A percentile compares a stretch with the other conserved stretches of the same genome.
Evolutionary conservation across 2,888 invertebrate species (phyloP).

Genomic region (Venusia cambrica): DNA sequence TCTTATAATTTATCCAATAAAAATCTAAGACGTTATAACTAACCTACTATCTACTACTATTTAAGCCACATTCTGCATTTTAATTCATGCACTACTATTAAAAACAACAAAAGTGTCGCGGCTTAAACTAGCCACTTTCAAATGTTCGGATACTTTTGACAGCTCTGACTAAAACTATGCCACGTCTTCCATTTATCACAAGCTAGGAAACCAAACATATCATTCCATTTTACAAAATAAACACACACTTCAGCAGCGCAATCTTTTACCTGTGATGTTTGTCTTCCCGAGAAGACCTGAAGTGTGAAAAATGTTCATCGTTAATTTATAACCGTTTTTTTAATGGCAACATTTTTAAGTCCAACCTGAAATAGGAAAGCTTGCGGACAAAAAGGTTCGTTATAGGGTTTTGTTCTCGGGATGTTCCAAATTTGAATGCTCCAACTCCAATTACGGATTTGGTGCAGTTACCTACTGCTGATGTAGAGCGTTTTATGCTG

Average conservation of each 20-base stretch:
- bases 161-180: conserved; percentile 7
- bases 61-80: too few relatives aligned
- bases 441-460: conserved; percentile 55
- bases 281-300: conserved; percentile 83
- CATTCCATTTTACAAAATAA: conserved; percentile 59
- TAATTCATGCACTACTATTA: too few relatives aligned
- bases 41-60: too few relatives aligned
- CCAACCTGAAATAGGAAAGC: conserved; percentile 79
- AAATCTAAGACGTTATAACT: too few relatives aligned
- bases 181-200: conserved; percentile 28
- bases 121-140: too few relatives aligned
- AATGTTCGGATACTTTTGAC: too few relatives aligned
- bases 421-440: conserved; percentile 23
- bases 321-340: conserved; percentile 74
- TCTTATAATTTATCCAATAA: too few relatives aligned
- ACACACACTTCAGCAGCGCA: conserved; percentile 49
- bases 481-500: conserved; percentile 36
- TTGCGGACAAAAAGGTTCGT: conserved; percentile 70
- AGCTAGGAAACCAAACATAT: conserved; percentile 33
- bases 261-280: conserved; percentile 77
- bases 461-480: conserved; percentile 52
- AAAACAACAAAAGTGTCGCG: too few relatives aligned
- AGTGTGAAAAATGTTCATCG: conserved; percentile 80
- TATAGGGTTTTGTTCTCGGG: conserved; percentile 40
- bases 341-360: conserved; percentile 59